A percentile compares a stretch with the other conserved stretches of the same genome.
Evolutionary conservation across 2,113 vertebrate species (phyloP).

Genomic region (Lophotis ruficrista): DNA sequence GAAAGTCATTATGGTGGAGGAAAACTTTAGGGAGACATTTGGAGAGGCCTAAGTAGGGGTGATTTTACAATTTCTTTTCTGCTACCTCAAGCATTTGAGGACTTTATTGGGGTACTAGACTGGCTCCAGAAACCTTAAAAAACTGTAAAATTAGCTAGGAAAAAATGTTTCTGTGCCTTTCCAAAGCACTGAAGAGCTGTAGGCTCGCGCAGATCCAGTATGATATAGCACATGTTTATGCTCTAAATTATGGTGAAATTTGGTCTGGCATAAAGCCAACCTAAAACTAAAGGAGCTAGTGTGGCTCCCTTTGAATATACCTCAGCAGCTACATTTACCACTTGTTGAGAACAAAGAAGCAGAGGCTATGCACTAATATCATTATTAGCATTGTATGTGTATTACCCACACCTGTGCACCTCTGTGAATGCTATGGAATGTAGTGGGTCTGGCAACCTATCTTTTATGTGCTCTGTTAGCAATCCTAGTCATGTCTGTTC

Average conservation of each 20-base stretch:
- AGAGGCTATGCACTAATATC: background rate
- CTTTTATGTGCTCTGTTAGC: background rate
- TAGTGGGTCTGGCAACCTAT: background rate
- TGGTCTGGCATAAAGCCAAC: background rate
- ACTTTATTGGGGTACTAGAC: background rate
- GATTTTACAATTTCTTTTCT: background rate
- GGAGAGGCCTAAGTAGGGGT: background rate
- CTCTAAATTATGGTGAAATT: background rate
- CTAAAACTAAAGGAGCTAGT: background rate
- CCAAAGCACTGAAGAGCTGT: background rate
- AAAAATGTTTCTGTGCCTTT: background rate
- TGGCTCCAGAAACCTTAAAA: background rate
- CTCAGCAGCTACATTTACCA: background rate
- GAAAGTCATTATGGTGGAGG: background rate
- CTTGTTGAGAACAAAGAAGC: background rate
- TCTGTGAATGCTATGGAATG: fast-evolving
- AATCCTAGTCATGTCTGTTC: background rate
- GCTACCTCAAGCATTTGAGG: background rate
- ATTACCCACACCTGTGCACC: background rate
- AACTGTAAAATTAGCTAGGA: background rate
- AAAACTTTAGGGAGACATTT: background rate
- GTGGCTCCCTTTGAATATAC: background rate
- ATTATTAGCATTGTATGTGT: background rate
- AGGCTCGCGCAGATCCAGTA: background rate
- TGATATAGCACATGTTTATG: background rate